Conservation (phyloP, 2,888 invertebrate species). For the Harmothoe impar region DNA sequence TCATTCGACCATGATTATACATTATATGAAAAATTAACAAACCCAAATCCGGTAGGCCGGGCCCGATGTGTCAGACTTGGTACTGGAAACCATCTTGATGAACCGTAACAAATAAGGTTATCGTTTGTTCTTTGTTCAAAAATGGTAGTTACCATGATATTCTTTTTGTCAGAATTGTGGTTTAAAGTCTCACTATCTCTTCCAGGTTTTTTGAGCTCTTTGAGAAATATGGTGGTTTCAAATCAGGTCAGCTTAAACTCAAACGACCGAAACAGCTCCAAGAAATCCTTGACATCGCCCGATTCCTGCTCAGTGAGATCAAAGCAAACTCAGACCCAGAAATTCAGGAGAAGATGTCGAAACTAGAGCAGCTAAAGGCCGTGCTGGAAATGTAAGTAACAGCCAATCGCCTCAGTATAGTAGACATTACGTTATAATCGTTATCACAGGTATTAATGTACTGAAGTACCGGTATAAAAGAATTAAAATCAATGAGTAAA, state of each 20-base stretch:
- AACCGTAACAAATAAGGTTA: no score
- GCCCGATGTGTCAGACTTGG: no score
- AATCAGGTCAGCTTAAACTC: conserved; percentile 97
- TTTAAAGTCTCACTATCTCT: background rate
- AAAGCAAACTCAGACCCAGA: conserved; percentile 88
- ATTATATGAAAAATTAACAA: no score
- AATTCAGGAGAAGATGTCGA: conserved; percentile 97
- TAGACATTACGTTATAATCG: background rate
- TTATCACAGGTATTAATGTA: background rate
- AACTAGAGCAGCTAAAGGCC: conserved; percentile 97
- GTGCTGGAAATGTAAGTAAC: conserved; percentile 97
- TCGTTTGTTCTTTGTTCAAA: no score
- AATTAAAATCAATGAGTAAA: background rate
- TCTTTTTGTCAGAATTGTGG: no score
- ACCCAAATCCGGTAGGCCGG: no score
- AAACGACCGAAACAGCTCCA: conserved; percentile 92
- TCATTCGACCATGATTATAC: no score
- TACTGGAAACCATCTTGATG: no score
- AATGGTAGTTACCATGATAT: no score
- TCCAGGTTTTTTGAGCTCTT: conserved; percentile 98
- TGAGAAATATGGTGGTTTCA: conserved; percentile 96
- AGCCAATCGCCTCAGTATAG: background rate
- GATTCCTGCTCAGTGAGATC: conserved; percentile 94
- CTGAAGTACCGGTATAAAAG: background rate
- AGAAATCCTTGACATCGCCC: conserved; percentile 97